phyloP scores from a whole-genome alignment of 2,113 vertebrate species.

The Corythaeola cristata region DNA sequence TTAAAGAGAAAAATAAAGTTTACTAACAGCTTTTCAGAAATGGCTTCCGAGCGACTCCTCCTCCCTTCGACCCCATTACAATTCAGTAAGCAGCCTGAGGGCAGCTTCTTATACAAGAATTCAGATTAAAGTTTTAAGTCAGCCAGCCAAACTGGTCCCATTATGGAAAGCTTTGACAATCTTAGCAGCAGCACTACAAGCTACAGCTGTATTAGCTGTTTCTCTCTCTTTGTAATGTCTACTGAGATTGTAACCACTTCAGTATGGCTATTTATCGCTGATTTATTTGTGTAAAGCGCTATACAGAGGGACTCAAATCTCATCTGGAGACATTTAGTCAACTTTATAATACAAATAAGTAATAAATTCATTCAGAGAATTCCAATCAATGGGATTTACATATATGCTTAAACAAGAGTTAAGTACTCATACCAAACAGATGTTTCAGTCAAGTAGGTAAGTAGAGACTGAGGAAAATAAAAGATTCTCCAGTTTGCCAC shows the following conservation, averaged over 20 bases:
- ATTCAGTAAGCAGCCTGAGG: not conserved
- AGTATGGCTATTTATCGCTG: not conserved
- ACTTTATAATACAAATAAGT: not conserved
- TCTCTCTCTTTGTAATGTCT: not conserved
- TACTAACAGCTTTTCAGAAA: not conserved
- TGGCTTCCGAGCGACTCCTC: not conserved
- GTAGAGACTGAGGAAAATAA: not conserved
- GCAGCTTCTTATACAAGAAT: not conserved
- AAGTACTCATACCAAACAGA: not conserved
- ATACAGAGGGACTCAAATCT: not conserved
- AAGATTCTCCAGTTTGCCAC: not conserved
- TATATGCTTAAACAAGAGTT: not conserved
- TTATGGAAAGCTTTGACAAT: not conserved
- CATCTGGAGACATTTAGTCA: not conserved
- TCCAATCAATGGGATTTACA: not conserved
- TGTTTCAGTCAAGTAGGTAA: not conserved
- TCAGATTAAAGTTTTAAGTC: slow-evolving; percentile 41
- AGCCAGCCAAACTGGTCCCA: slow-evolving; percentile 19
- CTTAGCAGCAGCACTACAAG: not conserved
- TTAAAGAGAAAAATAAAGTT: not conserved
- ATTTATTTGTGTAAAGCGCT: not conserved
- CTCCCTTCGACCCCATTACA: not conserved
- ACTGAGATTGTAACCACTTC: not conserved
- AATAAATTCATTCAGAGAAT: not conserved
- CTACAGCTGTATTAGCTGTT: not conserved